Evolutionary conservation across 92 coral and sea anemone genomes (phyloP), one percentile per base, ranked within the genome.

Genomic region (Metridium senile): DNA sequence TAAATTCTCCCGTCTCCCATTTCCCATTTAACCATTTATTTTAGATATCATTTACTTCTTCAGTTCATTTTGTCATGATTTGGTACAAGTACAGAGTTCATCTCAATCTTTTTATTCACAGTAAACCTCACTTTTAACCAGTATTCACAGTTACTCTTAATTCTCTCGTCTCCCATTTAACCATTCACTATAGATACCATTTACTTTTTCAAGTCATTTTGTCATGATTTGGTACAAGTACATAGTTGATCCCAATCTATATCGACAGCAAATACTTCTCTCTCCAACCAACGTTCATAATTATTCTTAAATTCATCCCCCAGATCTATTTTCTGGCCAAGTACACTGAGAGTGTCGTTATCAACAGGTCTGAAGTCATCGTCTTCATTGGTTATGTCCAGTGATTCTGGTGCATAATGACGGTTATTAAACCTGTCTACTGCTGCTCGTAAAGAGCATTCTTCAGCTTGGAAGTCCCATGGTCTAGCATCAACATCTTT

Each of bases 211-310:
- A n/a, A n/a, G n/a, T n/a, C n/a, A n/a, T n/a, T 25, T 3, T 30
- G 18, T 33, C 74, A 67, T 33, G 47, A 9, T 30, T 51, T 27
- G 32, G 23, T 39, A 65, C 97, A 95, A 20, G 93, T 85, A 54
- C 99, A 96, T 49, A 96, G 81, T 71, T 96, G 99, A 72, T 96
- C 99, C 99, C 99, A 96, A 86, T 96, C 97, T 35, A 96, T 89
- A 25, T 94, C 78, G 9, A 90, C 86, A 9, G 99, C 87, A 79
- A 92, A 96, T 82, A 96, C 99, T 82, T 96, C 99, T 54, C 99
- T 86, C 59, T 96, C 99, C 26, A 96, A 85, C 99, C 99, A 96
- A 62, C 87, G 75, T 58, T 96, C 99, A 81, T 96, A 96, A 80
- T 91, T 93, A 43, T 87, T 84, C 77, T 96, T 96, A 56, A 96